phyloP scores from a whole-genome alignment of 2,888 invertebrate species.

The Lymantria monacha region DNA sequence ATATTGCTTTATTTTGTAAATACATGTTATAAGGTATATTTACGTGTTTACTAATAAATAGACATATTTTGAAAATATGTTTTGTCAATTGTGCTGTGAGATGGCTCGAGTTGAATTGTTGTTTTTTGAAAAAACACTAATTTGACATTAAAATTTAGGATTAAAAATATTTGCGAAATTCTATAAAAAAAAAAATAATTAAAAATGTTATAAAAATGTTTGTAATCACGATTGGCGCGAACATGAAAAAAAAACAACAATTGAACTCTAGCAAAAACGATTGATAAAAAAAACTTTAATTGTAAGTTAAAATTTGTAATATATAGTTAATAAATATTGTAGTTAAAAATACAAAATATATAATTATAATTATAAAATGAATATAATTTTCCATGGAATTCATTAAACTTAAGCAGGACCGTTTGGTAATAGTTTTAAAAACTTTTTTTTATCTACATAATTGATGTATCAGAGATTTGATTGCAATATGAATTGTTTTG shows the following conservation, averaged over 20 bases:
- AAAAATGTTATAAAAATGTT: conserved; percentile 7
- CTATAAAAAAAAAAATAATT: not conserved
- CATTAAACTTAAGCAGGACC: conserved; percentile 69
- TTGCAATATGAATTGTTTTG: conserved; percentile 64
- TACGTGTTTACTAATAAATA: conserved; percentile 73
- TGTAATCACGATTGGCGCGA: conserved; percentile 25
- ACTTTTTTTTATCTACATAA: conserved; percentile 17
- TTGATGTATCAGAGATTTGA: conserved; percentile 50
- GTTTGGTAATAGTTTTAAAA: conserved; percentile 26
- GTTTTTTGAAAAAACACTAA: conserved; percentile 35
- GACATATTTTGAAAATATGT: conserved; percentile 81
- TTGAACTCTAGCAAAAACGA: conserved; percentile 62
- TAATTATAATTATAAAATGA: conserved; percentile 72
- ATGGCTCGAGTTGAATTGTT: conserved; percentile 57
- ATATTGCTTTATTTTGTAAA: conserved; percentile 78
- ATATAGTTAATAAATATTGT: conserved; percentile 80
- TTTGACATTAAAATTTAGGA: conserved; percentile 5
- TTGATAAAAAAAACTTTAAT: conserved; percentile 70
- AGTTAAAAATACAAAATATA: conserved; percentile 81
- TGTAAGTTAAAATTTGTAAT: conserved; percentile 79
- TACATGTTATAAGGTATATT: conserved; percentile 78
- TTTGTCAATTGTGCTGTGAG: conserved; percentile 82
- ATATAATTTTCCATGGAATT: conserved; percentile 82
- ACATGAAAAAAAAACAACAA: conserved; percentile 46
- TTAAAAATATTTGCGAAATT: conserved; percentile 1